These are phyloP conservation scores for Idaea aversata DNA, from an alignment of 2,888 invertebrate species.

Conservation along the genomic window DNA sequence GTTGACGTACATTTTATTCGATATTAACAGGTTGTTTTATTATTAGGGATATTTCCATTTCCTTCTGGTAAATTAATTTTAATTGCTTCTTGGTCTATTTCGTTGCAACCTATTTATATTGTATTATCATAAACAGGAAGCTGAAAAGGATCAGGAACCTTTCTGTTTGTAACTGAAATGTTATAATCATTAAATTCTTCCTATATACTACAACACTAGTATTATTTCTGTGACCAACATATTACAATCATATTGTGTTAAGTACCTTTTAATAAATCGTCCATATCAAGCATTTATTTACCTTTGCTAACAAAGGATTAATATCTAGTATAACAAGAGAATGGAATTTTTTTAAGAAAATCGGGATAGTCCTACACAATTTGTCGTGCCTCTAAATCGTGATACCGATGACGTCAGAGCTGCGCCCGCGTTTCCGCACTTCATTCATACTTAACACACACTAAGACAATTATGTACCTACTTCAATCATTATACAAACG, in stretches of 20 bases:
- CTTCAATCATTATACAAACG: background rate
- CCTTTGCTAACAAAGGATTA: background rate
- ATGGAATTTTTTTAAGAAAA: background rate
- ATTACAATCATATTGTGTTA: background rate
- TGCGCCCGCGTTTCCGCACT: constrained; percentile 36
- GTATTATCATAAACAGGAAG: background rate
- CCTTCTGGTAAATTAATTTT: background rate
- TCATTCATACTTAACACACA: constrained; percentile 40
- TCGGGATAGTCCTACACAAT: constrained; percentile 7
- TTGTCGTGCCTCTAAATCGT: constrained; percentile 27
- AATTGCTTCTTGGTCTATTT: constrained; percentile 2
- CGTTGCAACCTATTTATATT: background rate
- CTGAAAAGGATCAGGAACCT: background rate
- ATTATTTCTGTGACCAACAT: background rate
- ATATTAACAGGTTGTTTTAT: constrained; percentile 33
- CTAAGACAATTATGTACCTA: constrained; percentile 13
- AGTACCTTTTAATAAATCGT: too few relatives aligned
- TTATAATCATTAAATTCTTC: background rate
- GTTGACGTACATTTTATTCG: constrained; percentile 50
- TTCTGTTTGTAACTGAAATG: background rate
- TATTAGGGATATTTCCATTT: constrained; percentile 7
- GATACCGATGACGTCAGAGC: constrained; percentile 28
- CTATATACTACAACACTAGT: background rate
- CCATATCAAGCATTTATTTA: background rate
- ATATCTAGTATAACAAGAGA: background rate